Evolutionary conservation across 2,113 vertebrate genomes (phyloP).

Genomic region (Melierax canorus): DNA sequence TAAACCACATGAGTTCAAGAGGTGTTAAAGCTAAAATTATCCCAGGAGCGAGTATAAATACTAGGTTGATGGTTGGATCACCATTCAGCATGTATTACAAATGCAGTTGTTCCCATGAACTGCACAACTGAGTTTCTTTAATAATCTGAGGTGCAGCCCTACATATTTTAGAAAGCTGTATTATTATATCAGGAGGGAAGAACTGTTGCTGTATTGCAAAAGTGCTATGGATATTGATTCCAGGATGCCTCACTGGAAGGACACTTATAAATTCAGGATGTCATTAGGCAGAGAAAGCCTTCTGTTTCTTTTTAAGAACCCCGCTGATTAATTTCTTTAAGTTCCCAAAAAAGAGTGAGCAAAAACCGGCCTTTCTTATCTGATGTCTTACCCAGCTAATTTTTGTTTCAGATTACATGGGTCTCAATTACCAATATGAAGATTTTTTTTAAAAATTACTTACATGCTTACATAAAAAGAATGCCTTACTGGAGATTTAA

Average conservation of each 20-base stretch:
- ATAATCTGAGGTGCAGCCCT: neutral
- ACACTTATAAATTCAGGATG: neutral
- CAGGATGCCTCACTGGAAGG: neutral
- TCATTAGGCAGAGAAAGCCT: neutral
- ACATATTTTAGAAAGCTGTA: neutral
- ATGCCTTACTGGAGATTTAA: neutral
- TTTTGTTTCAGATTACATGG: neutral
- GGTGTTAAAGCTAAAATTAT: neutral
- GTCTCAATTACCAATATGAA: neutral
- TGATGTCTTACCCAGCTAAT: neutral
- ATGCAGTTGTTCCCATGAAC: neutral
- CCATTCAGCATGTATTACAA: neutral
- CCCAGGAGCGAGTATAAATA: neutral
- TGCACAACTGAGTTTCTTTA: neutral
- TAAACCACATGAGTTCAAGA: neutral
- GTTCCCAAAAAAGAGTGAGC: neutral
- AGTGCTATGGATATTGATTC: neutral
- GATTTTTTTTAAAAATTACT: neutral
- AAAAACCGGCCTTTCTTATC: neutral
- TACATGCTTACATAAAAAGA: neutral
- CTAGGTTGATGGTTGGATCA: neutral
- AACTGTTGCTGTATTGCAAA: neutral
- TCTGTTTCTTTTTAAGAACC: neutral
- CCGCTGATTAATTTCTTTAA: neutral
- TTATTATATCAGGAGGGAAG: neutral